A percentile compares a stretch with the other conserved stretches of the same genome.
Conservation (phyloP, 2,113 vertebrate species). For the Cyanoderma ruficeps region DNA sequence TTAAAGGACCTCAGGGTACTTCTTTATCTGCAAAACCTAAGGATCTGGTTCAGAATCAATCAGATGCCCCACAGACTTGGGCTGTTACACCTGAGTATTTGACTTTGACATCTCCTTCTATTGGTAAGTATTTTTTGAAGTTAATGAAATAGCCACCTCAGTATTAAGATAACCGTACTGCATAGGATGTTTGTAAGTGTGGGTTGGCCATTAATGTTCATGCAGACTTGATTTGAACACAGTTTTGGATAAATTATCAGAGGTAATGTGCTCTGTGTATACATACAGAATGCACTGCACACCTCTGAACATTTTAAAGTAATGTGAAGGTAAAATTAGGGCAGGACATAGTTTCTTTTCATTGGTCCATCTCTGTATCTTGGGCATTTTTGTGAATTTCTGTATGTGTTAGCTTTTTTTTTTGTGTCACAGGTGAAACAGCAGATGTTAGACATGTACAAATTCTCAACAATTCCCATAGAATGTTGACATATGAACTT, state of each 20-base stretch:
- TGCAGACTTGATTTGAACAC: background rate
- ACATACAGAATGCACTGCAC: background rate
- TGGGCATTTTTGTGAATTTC: background rate
- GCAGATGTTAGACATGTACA: constrained; percentile 77
- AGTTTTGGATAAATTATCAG: background rate
- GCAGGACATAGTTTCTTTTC: background rate
- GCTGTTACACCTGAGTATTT: constrained; percentile 82
- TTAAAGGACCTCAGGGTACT: constrained; percentile 89
- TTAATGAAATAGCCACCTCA: background rate
- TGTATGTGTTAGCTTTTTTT: background rate
- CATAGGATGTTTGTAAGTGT: background rate
- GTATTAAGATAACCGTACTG: background rate
- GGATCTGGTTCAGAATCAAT: constrained; percentile 53
- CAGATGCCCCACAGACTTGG: constrained; percentile 76
- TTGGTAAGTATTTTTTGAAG: constrained; percentile 78
- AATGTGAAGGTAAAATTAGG: background rate
- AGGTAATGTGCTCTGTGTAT: background rate
- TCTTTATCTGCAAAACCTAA: constrained; percentile 60
- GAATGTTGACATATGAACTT: constrained; percentile 85
- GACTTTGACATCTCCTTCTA: constrained; percentile 78
- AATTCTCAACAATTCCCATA: constrained; percentile 81
- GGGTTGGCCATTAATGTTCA: background rate
- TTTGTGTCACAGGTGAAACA: constrained; percentile 72
- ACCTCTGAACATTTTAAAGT: background rate
- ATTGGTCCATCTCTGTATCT: background rate